These are phyloP conservation scores for Caenorhabditis brenneri DNA, from an alignment of 1,140 invertebrate species.

Conservation along the genomic window DNA sequence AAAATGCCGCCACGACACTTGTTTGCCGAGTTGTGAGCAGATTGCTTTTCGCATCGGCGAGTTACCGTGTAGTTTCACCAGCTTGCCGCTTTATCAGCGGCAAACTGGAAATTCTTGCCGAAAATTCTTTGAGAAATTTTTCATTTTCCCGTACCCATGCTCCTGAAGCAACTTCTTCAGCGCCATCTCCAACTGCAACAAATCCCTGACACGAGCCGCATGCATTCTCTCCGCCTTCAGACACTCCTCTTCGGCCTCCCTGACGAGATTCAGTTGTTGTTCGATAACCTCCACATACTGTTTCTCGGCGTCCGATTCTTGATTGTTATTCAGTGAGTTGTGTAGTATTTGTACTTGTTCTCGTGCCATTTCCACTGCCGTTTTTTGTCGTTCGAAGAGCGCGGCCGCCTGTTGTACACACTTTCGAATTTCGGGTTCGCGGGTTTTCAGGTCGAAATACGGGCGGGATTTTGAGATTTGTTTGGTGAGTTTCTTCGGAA, in stretches of 20 bases:
- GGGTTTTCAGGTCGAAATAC: conserved; percentile 1
- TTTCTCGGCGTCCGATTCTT: conserved; percentile 16
- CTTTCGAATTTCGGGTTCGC: conserved; percentile 6
- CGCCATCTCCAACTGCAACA: neutral
- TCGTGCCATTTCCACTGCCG: conserved; percentile 4
- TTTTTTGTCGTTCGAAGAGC: conserved; percentile 11
- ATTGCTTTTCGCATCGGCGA: too few relatives aligned
- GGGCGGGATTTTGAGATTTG: conserved; percentile 20
- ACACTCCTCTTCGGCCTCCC: conserved; percentile 7
- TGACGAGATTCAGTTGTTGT: neutral
- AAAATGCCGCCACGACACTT: too few relatives aligned
- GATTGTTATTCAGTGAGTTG: conserved; percentile 5
- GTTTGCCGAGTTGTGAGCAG: too few relatives aligned
- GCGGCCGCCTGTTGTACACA: conserved; percentile 13
- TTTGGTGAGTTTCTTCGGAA: neutral
- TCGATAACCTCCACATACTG: conserved; percentile 15
- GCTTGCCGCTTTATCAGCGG: too few relatives aligned
- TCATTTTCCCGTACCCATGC: neutral
- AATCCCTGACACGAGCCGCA: neutral
- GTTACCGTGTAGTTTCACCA: too few relatives aligned
- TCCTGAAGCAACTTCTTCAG: neutral
- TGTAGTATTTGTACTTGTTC: conserved; percentile 28
- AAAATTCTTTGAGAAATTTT: too few relatives aligned
- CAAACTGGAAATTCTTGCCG: too few relatives aligned
- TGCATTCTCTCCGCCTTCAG: neutral